Base-by-base conservation (phyloP, 2,797 vertebrate genomes). In the Platalea minor region DNA sequence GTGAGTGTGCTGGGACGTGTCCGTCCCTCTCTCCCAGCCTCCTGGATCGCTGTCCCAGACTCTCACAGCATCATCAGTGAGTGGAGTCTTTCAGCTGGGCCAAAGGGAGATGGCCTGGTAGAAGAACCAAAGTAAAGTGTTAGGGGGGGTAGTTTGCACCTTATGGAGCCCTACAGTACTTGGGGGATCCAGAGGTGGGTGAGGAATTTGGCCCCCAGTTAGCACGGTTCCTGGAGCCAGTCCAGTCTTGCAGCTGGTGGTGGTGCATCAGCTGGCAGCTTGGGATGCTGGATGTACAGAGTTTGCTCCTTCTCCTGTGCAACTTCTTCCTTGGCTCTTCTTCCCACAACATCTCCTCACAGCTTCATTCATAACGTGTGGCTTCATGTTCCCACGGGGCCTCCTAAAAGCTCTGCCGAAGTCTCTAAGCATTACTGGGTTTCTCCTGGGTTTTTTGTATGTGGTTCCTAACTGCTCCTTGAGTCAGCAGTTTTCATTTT, bases 1-100 rank as follows among this genome's bases (percentile, higher is more conserved):
- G 99, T 99, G 86, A 97, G 98, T 76, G 53, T 81, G 78, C 11
- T 0, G 1, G 68, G 13, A 13, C 0, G 0, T 31, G 97, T 13
- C 98, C 95, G 0, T 41, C 54, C 50, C 31, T 68, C 39, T 60
- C 35, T 5, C 9, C 8, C 51, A 17, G 37, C 26, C 35, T 53
- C n/a, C 29, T 35, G 41, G 5, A 9, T 50, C 0, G 0, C 68
- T 73, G n/a, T 25, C 63, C 51, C 48, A 35, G 24, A 5, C 41
- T 73, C 65, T 39, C 45, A 19, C 50, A 37, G 79, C 64, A 23
- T n/a, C 1, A 0, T 12, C 0, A 0, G 25, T 25, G 15, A 53
- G 7, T 35, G 0, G 5, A 29, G 25, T 7, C n/a, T 43, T 56
- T n/a, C 21, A 54, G 20, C 29, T 43, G 51, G 39, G 61, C 20